These are phyloP conservation scores for Saimiri boliviensis DNA, from an alignment of 2,113 vertebrate genomes.

Conservation along the genomic window DNA sequence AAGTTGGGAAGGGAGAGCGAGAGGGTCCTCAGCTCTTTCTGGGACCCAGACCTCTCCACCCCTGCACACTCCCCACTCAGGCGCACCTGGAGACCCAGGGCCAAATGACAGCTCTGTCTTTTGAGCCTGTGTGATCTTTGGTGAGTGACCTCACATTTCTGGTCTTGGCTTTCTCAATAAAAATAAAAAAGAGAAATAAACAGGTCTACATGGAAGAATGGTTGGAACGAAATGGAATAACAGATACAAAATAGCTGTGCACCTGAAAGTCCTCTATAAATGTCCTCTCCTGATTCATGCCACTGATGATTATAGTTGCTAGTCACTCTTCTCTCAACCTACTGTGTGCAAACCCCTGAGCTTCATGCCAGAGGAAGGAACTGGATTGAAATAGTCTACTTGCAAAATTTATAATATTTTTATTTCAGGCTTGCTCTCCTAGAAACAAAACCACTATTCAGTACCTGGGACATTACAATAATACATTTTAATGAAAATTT, in stretches of 20 bases:
- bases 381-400: background rate
- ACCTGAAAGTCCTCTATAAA: rapidly evolving
- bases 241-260: rapidly evolving
- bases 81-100: rapidly evolving
- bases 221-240: rapidly evolving
- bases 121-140: background rate
- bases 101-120: background rate
- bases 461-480: constrained; percentile 33
- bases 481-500: constrained; percentile 71
- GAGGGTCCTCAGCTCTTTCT: background rate
- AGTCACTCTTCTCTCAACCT: background rate
- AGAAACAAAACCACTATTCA: background rate
- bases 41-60: rapidly evolving
- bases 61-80: rapidly evolving
- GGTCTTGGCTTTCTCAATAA: background rate
- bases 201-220: rapidly evolving
- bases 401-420: background rate
- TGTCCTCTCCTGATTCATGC: background rate
- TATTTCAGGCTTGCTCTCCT: background rate
- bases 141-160: background rate
- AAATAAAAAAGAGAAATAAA: too few species aligned
- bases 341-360: background rate
- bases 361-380: background rate
- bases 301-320: rapidly evolving
- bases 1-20: rapidly evolving